A percentile compares a stretch with the other conserved stretches of the same genome.
Evolutionary conservation across 2,797 vertebrate species (phyloP).

Genomic region (Oceanodroma leucorhoa): DNA sequence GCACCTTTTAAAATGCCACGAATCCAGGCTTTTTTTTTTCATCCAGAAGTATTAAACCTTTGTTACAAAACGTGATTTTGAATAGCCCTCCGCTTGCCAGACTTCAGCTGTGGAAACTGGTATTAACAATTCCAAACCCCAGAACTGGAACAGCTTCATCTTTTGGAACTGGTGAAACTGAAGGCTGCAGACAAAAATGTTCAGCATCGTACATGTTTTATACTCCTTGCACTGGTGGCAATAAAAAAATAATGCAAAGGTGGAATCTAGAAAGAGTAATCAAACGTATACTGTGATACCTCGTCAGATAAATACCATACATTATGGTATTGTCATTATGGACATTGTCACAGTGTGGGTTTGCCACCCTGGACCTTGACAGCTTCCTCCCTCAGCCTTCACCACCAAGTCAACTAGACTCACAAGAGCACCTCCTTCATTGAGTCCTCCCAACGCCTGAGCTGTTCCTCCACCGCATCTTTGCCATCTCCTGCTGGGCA

Average conservation of each 20-base stretch:
- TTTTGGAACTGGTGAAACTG: not conserved
- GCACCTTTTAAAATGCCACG: not conserved
- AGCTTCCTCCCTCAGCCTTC: accelerated
- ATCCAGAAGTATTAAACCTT: not conserved
- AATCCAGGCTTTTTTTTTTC: not conserved
- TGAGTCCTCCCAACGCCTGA: not conserved
- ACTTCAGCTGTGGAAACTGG: not conserved
- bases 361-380: accelerated
- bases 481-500: accelerated
- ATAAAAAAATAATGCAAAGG: not conserved
- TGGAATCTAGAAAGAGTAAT: not conserved
- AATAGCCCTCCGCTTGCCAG: not conserved
- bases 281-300: accelerated
- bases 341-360: not conserved
- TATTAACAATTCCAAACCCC: not conserved
- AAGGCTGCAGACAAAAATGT: not conserved
- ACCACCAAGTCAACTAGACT: too few relatives aligned
- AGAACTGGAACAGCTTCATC: accelerated
- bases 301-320: accelerated
- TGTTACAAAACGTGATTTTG: not conserved
- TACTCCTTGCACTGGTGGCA: not conserved
- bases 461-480: not conserved
- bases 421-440: accelerated
- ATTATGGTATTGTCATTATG: too few relatives aligned
- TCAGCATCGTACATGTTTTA: accelerated